Evolutionary conservation across 2,797 vertebrate genomes (phyloP), one percentile per base, ranked within the genome.

Genomic region (Galaxias olidus): DNA sequence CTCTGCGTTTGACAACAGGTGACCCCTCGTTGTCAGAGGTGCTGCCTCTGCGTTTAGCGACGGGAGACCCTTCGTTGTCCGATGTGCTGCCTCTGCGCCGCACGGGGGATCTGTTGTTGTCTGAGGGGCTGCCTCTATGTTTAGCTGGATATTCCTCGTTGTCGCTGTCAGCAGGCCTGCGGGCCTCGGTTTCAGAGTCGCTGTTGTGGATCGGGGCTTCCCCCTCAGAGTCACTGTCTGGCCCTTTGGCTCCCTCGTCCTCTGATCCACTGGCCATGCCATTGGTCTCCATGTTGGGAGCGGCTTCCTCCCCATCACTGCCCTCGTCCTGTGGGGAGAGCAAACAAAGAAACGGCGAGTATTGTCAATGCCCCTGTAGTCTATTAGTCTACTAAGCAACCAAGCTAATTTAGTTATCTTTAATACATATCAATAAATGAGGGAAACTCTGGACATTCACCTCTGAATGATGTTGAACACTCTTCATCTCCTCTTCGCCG

Each of bases 391-490:
- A 30, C 30, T 30, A 30, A 30, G 2, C 30, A 30, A 30, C 30
- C 30, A 6, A 3, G 6, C 30, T 6, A 2, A 30, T 30, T 30
- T 30, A 2, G 6, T 30, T 30, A 2, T 3, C 30, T 30, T 30
- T 30, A 10, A 15, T n/a, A 51, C 18, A 17, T 9, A 8, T 51
- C 49, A 8, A 17, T 62, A 15, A 49, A 15, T 10, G 18, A 61
- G 14, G 13, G 46, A 3, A 30, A 61, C 14, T 61, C 50, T n/a
- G 12, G 41, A 30, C 48, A 63, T 61, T 63, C 88, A 98, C 96
- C 94, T 98, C 96, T 42, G 95, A 96, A 1, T 86, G 93, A 8
- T 57, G 93, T 0, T 83, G 86, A 82, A 90, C 80, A 19, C 93
- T 95, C 76, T 89, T 93, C 75, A 85, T 71, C 74, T 95, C 93